A percentile compares a stretch with the other conserved stretches of the same genome.
Conservation (phyloP, 2,113 vertebrate species). For the Gambusia affinis region DNA sequence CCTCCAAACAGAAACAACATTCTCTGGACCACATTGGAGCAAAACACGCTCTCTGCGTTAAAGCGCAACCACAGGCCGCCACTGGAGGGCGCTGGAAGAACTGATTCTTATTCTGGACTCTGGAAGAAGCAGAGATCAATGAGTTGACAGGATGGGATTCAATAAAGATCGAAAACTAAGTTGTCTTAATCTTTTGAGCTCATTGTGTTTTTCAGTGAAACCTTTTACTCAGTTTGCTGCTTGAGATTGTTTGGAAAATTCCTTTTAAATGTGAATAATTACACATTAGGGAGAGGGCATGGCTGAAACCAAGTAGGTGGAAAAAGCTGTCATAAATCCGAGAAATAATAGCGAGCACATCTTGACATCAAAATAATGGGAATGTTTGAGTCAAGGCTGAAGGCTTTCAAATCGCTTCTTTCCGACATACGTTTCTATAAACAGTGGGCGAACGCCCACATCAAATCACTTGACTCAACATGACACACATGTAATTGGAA, state of each 20-base stretch:
- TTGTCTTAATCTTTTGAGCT: conserved; percentile 24
- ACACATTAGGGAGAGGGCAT: not conserved
- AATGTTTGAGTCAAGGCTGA: conserved; percentile 15
- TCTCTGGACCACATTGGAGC: conserved; percentile 43
- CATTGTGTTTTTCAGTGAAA: not conserved
- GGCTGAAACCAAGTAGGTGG: not conserved
- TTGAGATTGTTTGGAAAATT: not conserved
- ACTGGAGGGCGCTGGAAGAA: conserved; percentile 44
- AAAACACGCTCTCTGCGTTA: conserved; percentile 30
- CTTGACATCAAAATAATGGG: not conserved
- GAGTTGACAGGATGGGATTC: conserved; percentile 42
- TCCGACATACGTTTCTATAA: conserved; percentile 12
- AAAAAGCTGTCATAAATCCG: not conserved
- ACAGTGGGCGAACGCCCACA: conserved; percentile 31
- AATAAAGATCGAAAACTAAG: conserved; percentile 62
- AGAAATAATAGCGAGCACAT: not conserved
- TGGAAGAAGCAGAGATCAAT: conserved; percentile 34
- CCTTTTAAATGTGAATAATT: not conserved
- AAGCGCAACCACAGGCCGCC: conserved; percentile 20
- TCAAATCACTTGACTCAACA: conserved; percentile 25
- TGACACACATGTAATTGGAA: conserved; percentile 27
- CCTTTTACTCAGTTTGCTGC: not conserved
- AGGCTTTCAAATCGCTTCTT: conserved; percentile 9
- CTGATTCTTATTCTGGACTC: conserved; percentile 35
- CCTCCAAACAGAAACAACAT: conserved; percentile 29